phyloP scores from a whole-genome alignment of 2,797 vertebrate genomes.

The Neoniphon sammara region DNA sequence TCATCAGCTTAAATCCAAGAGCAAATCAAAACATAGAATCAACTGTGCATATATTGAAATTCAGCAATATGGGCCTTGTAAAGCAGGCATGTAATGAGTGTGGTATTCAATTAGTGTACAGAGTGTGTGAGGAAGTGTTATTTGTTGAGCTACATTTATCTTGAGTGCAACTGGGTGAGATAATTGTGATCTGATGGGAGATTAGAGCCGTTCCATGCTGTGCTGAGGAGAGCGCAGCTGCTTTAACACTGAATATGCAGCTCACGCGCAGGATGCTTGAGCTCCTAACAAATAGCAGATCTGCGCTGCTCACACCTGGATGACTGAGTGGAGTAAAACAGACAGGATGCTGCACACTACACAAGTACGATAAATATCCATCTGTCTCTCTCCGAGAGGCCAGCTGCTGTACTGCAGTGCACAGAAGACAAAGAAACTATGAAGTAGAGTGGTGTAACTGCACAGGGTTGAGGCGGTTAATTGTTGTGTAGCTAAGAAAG shows the following conservation, averaged over 20 bases:
- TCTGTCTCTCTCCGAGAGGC: not conserved
- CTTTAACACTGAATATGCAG: constrained; percentile 32
- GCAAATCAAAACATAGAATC: constrained; percentile 42
- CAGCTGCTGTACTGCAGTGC: not conserved
- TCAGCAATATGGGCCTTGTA: constrained; percentile 16
- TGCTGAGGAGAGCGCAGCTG: constrained; percentile 55
- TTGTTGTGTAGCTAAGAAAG: not conserved
- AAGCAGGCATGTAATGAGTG: constrained; percentile 57
- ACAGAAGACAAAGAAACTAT: not conserved
- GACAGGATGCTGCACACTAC: constrained; percentile 33
- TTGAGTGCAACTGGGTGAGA: constrained; percentile 58
- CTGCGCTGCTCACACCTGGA: constrained; percentile 22
- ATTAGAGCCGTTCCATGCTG: constrained; percentile 59
- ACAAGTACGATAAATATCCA: constrained; percentile 25
- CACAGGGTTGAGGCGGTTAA: not conserved
- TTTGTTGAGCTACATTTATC: constrained; percentile 72
- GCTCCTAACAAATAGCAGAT: constrained; percentile 18
- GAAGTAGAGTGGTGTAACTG: not conserved
- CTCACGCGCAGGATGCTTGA: constrained; percentile 24
- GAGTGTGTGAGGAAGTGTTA: constrained; percentile 24
- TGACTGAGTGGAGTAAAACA: constrained; percentile 27
- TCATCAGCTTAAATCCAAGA: constrained; percentile 13
- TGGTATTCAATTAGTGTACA: constrained; percentile 24
- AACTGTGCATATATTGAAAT: constrained; percentile 16
- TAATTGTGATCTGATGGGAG: constrained; percentile 66